These are phyloP conservation scores for Rhingia campestris DNA, from an alignment of 2,888 invertebrate genomes.

Conservation along the genomic window DNA sequence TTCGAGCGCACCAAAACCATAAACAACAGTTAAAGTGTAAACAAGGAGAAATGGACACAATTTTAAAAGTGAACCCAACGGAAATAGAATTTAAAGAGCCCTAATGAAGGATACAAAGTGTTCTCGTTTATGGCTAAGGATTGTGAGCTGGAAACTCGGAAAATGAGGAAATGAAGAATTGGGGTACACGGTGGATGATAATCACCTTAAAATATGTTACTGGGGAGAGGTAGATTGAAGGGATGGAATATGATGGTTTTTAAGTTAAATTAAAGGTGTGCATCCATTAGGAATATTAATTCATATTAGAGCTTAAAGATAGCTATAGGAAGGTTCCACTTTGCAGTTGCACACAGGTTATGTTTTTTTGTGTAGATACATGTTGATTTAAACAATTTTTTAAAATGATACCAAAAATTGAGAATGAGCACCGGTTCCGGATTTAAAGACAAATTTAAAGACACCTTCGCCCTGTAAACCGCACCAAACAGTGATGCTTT, in stretches of 20 bases:
- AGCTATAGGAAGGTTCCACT: too few relatives aligned
- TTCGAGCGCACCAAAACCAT: slow-evolving; percentile 9
- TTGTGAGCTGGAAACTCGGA: not conserved
- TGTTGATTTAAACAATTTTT: too few relatives aligned
- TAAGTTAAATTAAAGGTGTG: not conserved
- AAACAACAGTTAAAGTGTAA: slow-evolving; percentile 58
- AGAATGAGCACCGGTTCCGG: too few relatives aligned
- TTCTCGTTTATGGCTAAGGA: slow-evolving; percentile 21
- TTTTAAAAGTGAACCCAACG: slow-evolving; percentile 18
- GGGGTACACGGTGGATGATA: not conserved
- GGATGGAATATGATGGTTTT: not conserved
- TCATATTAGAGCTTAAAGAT: too few relatives aligned
- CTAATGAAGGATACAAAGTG: slow-evolving; percentile 35
- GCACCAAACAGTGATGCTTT: too few relatives aligned
- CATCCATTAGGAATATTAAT: too few relatives aligned
- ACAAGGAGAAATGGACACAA: slow-evolving; percentile 40
- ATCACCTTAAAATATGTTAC: not conserved
- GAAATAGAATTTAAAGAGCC: slow-evolving; percentile 29
- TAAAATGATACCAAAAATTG: too few relatives aligned
- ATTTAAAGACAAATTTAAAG: too few relatives aligned
- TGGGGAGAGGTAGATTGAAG: too few relatives aligned
- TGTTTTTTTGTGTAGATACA: too few relatives aligned
- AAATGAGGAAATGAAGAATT: not conserved
- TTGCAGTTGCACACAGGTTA: too few relatives aligned
- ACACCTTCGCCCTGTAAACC: too few relatives aligned